Base-by-base conservation (phyloP, 2,888 invertebrate species). In the Eristalis tenax region DNA sequence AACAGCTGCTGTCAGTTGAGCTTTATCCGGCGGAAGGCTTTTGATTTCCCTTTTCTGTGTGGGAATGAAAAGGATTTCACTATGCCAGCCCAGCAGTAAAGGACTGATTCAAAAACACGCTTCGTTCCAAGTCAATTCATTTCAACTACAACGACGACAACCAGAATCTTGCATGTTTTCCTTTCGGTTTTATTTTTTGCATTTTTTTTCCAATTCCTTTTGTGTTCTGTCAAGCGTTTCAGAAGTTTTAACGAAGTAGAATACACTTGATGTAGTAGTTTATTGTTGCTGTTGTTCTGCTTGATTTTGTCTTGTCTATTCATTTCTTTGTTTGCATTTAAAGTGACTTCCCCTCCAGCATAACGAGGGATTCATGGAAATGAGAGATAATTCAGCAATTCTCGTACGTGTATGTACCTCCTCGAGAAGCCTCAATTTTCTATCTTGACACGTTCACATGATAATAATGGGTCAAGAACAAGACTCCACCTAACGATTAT, bases 381-480 rank as follows among this genome's bases (percentile, higher is more conserved):
- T 15, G 13, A n/a, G 50, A 18, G 8, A 6, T 3, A n/a, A 28
- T n/a, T 32, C 32, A 74, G 22, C 35, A 43, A 26, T n/a, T n/a
- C 38, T 23, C 4, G 32, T 32, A 10, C 32, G 10, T 32, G 32
- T 10, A 32, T 32, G 8, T 15, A 73, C 50, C 50, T 50, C 50
- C 6, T 50, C 50, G n/a, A 50, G 50, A 18, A 50, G 50, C 50
- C 50, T 50, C 50, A 50, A 75, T 56, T 77, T 63, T 83, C 59
- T 28, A 83, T 71, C 83, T 83, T 78, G 82, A 59, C 82, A 82
- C 77, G 82, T 83, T 18, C 50, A 66, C 83, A 83, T 71, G 70
- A 66, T 78, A 69, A 43, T 77, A 83, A 66, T 83, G 74, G 89
- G 89, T 89, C 89, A 89, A 88, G 89, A 88, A 78, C 85, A 83